Evolutionary conservation across 2,888 invertebrate genomes (phyloP), one percentile per base, ranked within the genome.

Genomic region (Morpho helenor): DNA sequence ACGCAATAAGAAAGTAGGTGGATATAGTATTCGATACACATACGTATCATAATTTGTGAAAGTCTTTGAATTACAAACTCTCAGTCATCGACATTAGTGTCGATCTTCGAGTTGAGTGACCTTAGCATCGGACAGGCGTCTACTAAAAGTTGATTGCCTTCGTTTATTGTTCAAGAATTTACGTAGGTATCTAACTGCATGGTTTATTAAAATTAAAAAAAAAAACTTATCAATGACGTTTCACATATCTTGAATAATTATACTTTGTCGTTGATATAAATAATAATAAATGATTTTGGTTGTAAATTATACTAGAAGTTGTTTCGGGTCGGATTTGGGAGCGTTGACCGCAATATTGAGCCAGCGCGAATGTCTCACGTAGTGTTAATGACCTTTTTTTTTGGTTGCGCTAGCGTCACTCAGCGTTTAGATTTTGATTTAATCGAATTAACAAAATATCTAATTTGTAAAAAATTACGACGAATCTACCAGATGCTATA

Each of bases 341-440:
- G 82, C 89, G 82, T 82, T 82, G 89, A 87, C 89, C 89, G 87
- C 80, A 85, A 84, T 85, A 86, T 86, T 86, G 84, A 88, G 78
- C 82, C 80, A 82, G 83, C 87, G 89, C 88, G 86, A 89, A 88
- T 88, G 87, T 90, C 89, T 87, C 84, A 78, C 82, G 82, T 80
- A 82, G 86, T 84, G 89, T 89, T 88, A 87, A 87, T 87, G 87
- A 89, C 88, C 88, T 87, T 87, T 87, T 31, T 16, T 86, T 88
- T 89, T 84, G 84, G 79, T 81, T 84, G 84, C 79, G 79, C 81
- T 75, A 81, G 79, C 78, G 78, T 77, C 74, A 73, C 60, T 63
- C 45, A 57, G 60, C 60, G 56, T 59, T 60, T 41, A 23, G 56
- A 47, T 49, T 54, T 54, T 56, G 48, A 59, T 66, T 59, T 52